Conservation (phyloP, 2,113 vertebrate species). For the Blennius ocellaris region DNA sequence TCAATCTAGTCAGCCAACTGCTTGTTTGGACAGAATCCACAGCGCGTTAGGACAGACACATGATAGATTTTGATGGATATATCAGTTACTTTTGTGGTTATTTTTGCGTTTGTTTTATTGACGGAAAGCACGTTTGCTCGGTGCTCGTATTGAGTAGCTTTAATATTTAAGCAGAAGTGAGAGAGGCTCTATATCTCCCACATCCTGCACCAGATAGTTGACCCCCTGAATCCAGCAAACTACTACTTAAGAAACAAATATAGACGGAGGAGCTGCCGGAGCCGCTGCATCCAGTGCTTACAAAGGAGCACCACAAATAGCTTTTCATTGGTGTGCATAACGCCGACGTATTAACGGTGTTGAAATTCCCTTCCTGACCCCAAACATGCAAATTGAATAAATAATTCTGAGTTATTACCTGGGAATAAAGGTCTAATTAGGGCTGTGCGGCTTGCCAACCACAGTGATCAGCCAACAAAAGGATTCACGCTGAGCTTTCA, state of each 20-base stretch:
- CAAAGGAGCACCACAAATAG: background rate
- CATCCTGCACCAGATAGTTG: too few species aligned
- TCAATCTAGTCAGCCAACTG: too few species aligned
- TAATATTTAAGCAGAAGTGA: too few species aligned
- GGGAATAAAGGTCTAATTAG: conserved; percentile 12
- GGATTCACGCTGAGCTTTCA: conserved; percentile 31
- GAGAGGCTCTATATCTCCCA: too few species aligned
- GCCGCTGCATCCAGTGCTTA: background rate
- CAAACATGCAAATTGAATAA: conserved; percentile 12
- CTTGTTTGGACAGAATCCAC: too few species aligned
- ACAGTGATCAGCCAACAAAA: conserved; percentile 26
- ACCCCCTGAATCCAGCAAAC: background rate
- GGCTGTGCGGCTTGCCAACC: background rate
- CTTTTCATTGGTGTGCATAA: conserved; percentile 13
- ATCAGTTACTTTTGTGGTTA: too few species aligned
- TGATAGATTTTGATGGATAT: too few species aligned
- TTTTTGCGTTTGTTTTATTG: too few species aligned
- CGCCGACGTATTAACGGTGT: background rate
- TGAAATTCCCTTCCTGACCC: background rate
- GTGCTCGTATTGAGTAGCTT: too few species aligned
- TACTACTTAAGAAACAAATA: background rate
- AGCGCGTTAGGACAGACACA: too few species aligned
- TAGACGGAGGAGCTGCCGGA: conserved; percentile 6
- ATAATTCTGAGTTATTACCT: background rate
- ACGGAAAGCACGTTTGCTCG: too few species aligned